Base-by-base conservation (phyloP, 2,113 vertebrate species). In the Strix uralensis region DNA sequence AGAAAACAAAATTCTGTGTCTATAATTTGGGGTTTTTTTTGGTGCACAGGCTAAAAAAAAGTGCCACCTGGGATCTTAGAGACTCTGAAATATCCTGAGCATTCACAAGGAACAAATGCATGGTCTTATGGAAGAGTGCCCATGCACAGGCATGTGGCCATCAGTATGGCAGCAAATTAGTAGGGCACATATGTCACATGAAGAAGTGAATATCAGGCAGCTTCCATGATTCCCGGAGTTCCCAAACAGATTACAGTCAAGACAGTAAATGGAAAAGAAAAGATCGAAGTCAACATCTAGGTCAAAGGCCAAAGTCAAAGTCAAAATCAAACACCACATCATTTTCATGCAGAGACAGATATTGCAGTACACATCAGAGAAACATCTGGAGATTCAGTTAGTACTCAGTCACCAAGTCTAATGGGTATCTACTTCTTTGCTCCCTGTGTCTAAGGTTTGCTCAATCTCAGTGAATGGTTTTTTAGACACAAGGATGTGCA, bases 231-330 rank as follows among this genome's bases (percentile, higher is more conserved):
- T 42, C 49, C 19, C 84, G 20, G 32, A 55, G 18, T 62, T 95
- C 17, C 22, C 55, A 92, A 59, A 65, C 20, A 80, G 15, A 69
- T 65, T 47, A 59, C 1, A 2, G 47, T 47, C 57, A 70, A 77
- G 51, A 46, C 23, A 80, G 36, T 46, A 66, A 83, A 26, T 23
- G 32, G 69, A 90, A 72, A 88, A 80, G 40, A 70, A 79, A 81
- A 38, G 6, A 40, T 32, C 0, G 0, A 58, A 27, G 23, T 90
- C 70, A 38, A 62, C 80, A 34, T 47, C 14, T 18, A 46, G 29
- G 25, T 69, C 63, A 65, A 88, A 80, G 18, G 34, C 11, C 40
- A 54, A 59, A 70, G 49, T 58, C 15, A 17, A 80, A 55, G 58
- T 54, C 13, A 36, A 70, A 63, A 58, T 49, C 30, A 73, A 75